Evolutionary conservation across 2,888 invertebrate genomes (phyloP).

Genomic region (Imbricaverruca yamaguchii): DNA sequence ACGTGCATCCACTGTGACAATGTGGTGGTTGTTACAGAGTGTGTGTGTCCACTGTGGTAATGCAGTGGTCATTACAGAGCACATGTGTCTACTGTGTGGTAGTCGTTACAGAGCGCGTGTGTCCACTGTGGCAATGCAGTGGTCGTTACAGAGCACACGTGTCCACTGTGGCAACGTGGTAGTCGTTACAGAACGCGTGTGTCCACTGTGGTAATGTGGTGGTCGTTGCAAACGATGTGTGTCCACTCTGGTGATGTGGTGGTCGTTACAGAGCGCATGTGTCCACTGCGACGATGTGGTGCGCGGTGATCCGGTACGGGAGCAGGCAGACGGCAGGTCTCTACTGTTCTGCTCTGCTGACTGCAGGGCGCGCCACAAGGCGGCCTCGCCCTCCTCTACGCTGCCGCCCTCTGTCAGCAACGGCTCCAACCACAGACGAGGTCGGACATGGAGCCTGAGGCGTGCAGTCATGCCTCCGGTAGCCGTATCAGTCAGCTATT

Average conservation of each 20-base stretch:
- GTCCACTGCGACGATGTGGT: conserved; percentile 21
- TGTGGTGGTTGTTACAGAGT: conserved; percentile 47
- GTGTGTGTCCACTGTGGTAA: too few relatives aligned
- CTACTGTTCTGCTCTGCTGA: conserved; percentile 14
- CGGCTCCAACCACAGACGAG: not conserved
- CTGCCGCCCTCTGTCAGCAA: not conserved
- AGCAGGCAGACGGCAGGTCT: not conserved
- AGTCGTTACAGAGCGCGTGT: conserved; percentile 50
- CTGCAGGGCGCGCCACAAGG: conserved; percentile 9
- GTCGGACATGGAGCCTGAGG: not conserved
- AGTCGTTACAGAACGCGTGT: not conserved
- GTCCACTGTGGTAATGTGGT: not conserved
- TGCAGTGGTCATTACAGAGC: too few relatives aligned
- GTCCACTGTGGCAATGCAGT: conserved; percentile 67
- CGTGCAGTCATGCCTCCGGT: not conserved
- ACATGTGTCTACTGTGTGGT: too few relatives aligned
- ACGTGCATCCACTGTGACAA: conserved; percentile 81
- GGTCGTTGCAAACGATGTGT: conserved; percentile 62
- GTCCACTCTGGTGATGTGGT: conserved; percentile 23
- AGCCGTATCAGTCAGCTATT: too few relatives aligned
- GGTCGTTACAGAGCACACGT: conserved; percentile 66
- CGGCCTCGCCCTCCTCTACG: not conserved
- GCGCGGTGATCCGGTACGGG: conserved; percentile 2
- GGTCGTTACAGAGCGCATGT: conserved; percentile 15
- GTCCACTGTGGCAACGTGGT: too few relatives aligned